These are phyloP conservation scores for Callionymus lyra DNA, from an alignment of 2,113 vertebrate species.

Conservation along the genomic window DNA sequence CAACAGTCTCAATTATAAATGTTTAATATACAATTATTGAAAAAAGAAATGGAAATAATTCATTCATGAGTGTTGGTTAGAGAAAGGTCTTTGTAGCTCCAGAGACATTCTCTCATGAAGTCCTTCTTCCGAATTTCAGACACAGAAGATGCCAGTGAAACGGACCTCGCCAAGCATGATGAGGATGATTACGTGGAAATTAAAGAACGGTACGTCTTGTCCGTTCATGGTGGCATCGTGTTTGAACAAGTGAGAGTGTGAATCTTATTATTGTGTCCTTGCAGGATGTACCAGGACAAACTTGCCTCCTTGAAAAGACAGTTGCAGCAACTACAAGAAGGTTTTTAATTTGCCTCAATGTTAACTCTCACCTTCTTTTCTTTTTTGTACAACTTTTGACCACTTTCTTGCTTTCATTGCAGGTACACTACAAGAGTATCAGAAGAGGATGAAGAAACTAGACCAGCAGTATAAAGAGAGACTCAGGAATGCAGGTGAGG, in stretches of 20 bases:
- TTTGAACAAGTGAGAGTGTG: background rate
- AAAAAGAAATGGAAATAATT: too few species aligned
- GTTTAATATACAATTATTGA: too few species aligned
- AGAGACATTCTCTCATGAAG: too few species aligned
- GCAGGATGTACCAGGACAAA: slow-evolving; percentile 97
- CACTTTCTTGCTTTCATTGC: background rate
- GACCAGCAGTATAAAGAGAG: slow-evolving; percentile 98
- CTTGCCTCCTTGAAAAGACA: slow-evolving; percentile 92
- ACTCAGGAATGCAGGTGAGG: slow-evolving; percentile 85
- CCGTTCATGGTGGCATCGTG: background rate
- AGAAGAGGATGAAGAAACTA: slow-evolving; percentile 97
- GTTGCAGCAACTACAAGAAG: slow-evolving; percentile 91
- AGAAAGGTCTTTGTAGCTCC: too few species aligned
- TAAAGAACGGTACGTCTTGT: slow-evolving; percentile 89
- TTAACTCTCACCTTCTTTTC: too few species aligned
- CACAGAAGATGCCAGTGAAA: slow-evolving; percentile 97
- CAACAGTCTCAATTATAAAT: too few species aligned
- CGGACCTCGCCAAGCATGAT: slow-evolving; percentile 91
- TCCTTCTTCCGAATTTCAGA: slow-evolving; percentile 57
- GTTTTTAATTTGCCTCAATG: slow-evolving; percentile 40
- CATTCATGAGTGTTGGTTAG: too few species aligned
- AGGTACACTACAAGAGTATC: slow-evolving; percentile 96
- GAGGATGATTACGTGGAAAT: slow-evolving; percentile 96
- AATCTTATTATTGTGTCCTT: slow-evolving; percentile 12
- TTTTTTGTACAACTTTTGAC: background rate